These are phyloP conservation scores for Melinaea marsaeus DNA, from an alignment of 2,888 invertebrate species.

Conservation along the genomic window DNA sequence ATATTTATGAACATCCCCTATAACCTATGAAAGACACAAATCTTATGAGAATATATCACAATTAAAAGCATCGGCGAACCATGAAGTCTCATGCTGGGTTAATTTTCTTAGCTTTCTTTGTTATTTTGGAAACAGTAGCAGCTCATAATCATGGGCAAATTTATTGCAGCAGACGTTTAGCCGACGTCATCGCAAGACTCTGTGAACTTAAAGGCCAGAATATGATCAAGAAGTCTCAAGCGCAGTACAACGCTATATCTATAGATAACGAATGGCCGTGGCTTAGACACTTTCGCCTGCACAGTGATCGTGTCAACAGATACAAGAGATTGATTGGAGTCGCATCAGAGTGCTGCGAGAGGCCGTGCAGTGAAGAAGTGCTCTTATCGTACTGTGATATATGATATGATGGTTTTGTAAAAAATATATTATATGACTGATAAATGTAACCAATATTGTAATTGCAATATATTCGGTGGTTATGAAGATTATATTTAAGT, in stretches of 20 bases:
- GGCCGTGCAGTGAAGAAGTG: slow-evolving; percentile 36
- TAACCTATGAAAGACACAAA: slow-evolving; percentile 14
- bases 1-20: slow-evolving; percentile 16
- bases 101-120: slow-evolving; percentile 11
- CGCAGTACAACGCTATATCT: neutral
- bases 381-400: slow-evolving; percentile 22
- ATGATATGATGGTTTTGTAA: neutral
- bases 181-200: slow-evolving; percentile 28
- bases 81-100: slow-evolving; percentile 6
- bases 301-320: slow-evolving; percentile 31
- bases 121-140: neutral
- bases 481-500: no score
- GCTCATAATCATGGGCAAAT: slow-evolving; percentile 16
- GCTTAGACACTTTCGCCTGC: neutral
- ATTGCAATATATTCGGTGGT: no score
- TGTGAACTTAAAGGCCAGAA: slow-evolving; percentile 24
- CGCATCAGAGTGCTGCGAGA: slow-evolving; percentile 44
- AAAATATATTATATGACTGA: no score
- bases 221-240: slow-evolving; percentile 27
- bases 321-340: slow-evolving; percentile 39
- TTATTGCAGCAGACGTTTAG: slow-evolving; percentile 29
- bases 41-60: neutral
- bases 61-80: neutral
- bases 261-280: slow-evolving; percentile 2
- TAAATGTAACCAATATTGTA: no score